phyloP scores from a whole-genome alignment of 2,113 vertebrate genomes.

The Actinemys pallida region DNA sequence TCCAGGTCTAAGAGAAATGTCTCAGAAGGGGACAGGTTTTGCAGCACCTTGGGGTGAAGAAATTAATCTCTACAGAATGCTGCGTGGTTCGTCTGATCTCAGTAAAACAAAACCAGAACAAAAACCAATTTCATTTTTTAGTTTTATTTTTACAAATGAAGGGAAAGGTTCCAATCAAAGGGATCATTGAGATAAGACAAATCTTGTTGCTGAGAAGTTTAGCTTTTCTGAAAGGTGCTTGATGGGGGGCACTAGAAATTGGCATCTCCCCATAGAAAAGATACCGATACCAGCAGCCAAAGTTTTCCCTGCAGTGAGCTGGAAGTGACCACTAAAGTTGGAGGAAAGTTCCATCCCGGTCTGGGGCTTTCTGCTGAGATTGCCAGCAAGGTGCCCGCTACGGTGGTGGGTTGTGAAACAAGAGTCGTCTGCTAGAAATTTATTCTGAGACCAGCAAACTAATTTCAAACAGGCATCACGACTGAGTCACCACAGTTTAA shows the following conservation, averaged over 20 bases:
- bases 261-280: not conserved
- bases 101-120: not conserved
- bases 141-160: not conserved
- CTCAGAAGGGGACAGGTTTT: not conserved
- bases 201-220: not conserved
- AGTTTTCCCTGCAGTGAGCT: not conserved
- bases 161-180: not conserved
- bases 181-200: not conserved
- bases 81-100: not conserved
- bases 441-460: not conserved
- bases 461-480: not conserved
- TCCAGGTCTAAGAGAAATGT: not conserved
- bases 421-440: not conserved
- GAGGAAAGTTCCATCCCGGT: fast-evolving
- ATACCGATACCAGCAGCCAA: not conserved
- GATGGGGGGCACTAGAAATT: not conserved
- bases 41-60: not conserved
- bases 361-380: not conserved
- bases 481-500: not conserved
- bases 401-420: not conserved
- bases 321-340: not conserved
- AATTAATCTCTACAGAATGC: not conserved
- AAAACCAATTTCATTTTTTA: not conserved
- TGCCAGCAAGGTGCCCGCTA: not conserved
- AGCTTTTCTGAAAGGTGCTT: not conserved